phyloP scores from a whole-genome alignment of 2,888 invertebrate genomes.

The Camponotus fellah region DNA sequence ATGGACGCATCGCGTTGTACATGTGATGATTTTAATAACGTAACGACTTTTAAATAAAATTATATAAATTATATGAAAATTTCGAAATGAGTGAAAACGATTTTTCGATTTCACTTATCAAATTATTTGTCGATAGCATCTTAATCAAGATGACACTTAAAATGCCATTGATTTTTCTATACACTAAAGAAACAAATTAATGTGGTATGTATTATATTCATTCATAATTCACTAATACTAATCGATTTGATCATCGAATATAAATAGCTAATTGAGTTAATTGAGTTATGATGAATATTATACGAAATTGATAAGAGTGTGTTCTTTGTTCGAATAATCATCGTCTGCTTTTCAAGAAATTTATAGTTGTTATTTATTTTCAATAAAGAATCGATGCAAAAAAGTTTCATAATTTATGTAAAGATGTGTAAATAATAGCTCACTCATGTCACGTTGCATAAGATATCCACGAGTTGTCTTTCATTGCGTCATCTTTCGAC shows the following conservation, averaged over 20 bases:
- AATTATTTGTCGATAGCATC: slow-evolving; percentile 60
- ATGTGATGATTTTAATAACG: slow-evolving; percentile 17
- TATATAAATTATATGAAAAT: not conserved
- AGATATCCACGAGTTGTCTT: slow-evolving; percentile 8
- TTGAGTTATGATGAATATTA: not conserved
- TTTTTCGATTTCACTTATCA: slow-evolving; percentile 54
- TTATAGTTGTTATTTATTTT: not conserved
- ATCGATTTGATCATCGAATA: slow-evolving; percentile 11
- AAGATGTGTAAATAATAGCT: not conserved
- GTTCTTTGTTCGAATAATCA: not conserved
- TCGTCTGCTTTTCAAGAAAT: not conserved
- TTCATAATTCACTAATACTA: not conserved
- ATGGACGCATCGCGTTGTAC: slow-evolving; percentile 17
- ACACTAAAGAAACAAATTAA: slow-evolving; percentile 42
- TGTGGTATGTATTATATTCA: not conserved
- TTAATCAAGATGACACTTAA: slow-evolving; percentile 67
- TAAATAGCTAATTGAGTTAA: not conserved
- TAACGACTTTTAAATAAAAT: slow-evolving; percentile 6
- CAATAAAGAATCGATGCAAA: not conserved
- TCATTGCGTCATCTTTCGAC: slow-evolving; percentile 69
- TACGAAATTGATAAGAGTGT: not conserved
- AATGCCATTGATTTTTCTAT: slow-evolving; percentile 1
- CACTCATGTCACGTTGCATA: slow-evolving; percentile 56
- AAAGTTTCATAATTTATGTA: not conserved
- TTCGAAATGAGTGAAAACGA: slow-evolving; percentile 24